Percentiles rank a stretch among this genome's conserved stretches.
These are phyloP conservation scores for Lytechinus pictus DNA, from an alignment of 35 echinoderm and acorn worm genomes.

Conservation along the genomic window DNA sequence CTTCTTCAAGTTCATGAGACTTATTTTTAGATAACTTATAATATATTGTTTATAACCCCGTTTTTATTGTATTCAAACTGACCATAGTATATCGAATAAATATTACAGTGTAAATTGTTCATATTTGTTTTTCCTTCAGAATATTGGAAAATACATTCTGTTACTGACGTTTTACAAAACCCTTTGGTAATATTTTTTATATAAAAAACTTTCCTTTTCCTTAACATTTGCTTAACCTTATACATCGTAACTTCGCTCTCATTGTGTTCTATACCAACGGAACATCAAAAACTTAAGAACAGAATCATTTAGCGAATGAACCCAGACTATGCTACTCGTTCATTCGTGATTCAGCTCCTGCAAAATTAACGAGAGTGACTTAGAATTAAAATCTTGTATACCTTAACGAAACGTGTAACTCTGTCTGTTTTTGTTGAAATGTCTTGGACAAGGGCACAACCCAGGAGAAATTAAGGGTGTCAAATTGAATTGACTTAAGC, in stretches of 20 bases:
- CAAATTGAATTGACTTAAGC: constrained; percentile 19
- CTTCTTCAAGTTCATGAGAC: neutral
- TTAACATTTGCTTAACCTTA: too few species aligned
- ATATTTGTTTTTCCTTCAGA: too few species aligned
- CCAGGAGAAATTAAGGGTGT: constrained; percentile 30
- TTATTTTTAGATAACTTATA: too few species aligned
- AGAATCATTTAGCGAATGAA: neutral
- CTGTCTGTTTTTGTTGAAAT: neutral
- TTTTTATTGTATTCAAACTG: neutral
- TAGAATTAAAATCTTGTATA: neutral
- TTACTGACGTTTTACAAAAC: too few species aligned
- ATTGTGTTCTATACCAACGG: too few species aligned
- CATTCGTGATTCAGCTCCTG: too few species aligned
- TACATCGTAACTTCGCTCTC: too few species aligned
- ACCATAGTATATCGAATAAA: neutral
- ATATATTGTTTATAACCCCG: neutral
- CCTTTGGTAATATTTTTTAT: too few species aligned
- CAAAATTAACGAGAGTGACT: too few species aligned
- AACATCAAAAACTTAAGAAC: neutral
- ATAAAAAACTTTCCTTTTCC: too few species aligned
- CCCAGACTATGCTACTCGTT: neutral
- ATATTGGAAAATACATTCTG: too few species aligned
- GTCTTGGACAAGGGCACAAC: neutral
- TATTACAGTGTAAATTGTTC: too few species aligned
- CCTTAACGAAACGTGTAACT: neutral